These are phyloP conservation scores for Rhamnusium bicolor DNA, from an alignment of 2,888 invertebrate genomes.

Conservation along the genomic window DNA sequence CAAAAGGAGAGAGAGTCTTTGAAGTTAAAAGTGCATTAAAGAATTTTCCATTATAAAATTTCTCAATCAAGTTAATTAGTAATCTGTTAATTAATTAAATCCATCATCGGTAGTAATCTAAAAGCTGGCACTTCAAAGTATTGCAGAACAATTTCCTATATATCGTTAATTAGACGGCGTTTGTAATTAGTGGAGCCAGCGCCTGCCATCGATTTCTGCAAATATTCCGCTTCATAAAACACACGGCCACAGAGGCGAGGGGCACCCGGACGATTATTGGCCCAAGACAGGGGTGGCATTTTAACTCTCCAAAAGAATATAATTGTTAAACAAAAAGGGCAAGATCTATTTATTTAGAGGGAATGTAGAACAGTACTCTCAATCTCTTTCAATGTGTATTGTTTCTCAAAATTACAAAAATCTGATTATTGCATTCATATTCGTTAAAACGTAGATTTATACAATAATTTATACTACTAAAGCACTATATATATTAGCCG, in stretches of 20 bases:
- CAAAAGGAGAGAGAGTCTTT: constrained; percentile 53
- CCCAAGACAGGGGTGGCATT: constrained; percentile 35
- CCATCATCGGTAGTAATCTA: constrained; percentile 68
- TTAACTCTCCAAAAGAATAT: not conserved
- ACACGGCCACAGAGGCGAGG: constrained; percentile 39
- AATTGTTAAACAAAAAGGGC: no score
- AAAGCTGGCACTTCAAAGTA: constrained; percentile 69
- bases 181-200: constrained; percentile 68
- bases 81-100: constrained; percentile 71
- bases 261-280: constrained; percentile 21
- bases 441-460: no score
- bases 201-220: constrained; percentile 67
- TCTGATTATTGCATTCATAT: no score
- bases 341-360: no score
- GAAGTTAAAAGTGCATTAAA: constrained; percentile 61
- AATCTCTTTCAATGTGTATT: no score
- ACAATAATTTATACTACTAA: no score
- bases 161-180: constrained; percentile 70
- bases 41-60: constrained; percentile 64
- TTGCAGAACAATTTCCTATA: constrained; percentile 71
- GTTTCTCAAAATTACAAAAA: no score
- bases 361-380: no score
- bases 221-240: constrained; percentile 66
- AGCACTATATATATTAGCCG: no score
- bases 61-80: constrained; percentile 69